A percentile compares a stretch with the other conserved stretches of the same genome.
Conservation (phyloP, 1,140 invertebrate species). For the Drosophila pseudoobscura region DNA sequence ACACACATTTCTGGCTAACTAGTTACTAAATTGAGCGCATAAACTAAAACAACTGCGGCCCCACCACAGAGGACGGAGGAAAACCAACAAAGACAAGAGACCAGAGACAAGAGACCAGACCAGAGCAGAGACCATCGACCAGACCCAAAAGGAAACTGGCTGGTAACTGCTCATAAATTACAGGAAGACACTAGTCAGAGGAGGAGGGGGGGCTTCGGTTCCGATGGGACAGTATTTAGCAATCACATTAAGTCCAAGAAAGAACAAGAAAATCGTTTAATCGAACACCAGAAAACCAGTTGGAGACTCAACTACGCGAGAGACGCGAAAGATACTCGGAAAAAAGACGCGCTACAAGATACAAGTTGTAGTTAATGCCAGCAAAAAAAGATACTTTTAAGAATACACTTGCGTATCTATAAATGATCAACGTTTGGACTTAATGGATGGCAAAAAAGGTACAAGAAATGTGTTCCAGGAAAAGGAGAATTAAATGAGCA, state of each 20-base stretch:
- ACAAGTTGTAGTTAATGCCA: background rate
- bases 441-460: no score
- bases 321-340: no score
- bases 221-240: conserved; percentile 50
- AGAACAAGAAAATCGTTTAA: conserved; percentile 48
- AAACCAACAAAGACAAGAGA: conserved; percentile 10
- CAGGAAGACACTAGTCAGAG: conserved; percentile 54
- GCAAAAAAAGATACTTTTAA: background rate
- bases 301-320: background rate
- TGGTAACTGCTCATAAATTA: conserved; percentile 71
- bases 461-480: no score
- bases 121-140: conserved; percentile 22
- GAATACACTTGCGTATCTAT: no score
- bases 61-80: conserved; percentile 1
- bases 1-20: conserved; percentile 68
- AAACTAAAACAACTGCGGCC: conserved; percentile 71
- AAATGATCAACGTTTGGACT: no score
- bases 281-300: conserved; percentile 44
- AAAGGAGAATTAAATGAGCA: background rate
- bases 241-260: conserved; percentile 55
- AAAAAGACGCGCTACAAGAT: no score
- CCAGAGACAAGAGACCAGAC: background rate
- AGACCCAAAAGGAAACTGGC: conserved; percentile 42
- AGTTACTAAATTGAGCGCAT: conserved; percentile 81
- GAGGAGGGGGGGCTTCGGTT: no score